Evolutionary conservation across 2,888 invertebrate genomes (phyloP), one percentile per base, ranked within the genome.

Genomic region (Drosophila rubida): DNA sequence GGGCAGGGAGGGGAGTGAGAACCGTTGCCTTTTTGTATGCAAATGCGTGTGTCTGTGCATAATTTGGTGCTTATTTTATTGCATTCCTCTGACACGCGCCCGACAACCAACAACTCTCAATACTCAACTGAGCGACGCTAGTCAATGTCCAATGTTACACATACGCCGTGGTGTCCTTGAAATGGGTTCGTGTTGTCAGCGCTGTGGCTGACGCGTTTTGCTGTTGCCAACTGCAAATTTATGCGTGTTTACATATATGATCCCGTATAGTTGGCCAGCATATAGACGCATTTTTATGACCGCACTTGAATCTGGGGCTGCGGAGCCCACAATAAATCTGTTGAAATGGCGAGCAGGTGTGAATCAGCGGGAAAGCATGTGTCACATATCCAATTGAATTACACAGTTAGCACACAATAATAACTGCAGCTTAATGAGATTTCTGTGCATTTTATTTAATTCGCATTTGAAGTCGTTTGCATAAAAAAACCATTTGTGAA

Each of bases 21-120:
- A 63, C 63, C 51, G 59, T 48, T 51, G 53, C 41, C 68, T 22
- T 49, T 77, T 69, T 78, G 30, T 76, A 76, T 78, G 78, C 46
- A 65, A 78, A 78, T 75, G 69, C 60, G 51, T 66, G 65, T 76
- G 75, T 69, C 74, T 76, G 78, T 55, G 75, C 78, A 76, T 76
- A 76, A 78, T 76, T 66, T 74, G 54, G 13, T 73, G 74, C 55
- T 54, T 69, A 76, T 73, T 76, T 78, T 78, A 76, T 76, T 76
- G 78, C 75, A 76, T 76, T 76, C 78, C 66, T 69, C 78, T 66
- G 62, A 73, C 75, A 78, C 74, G 78, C 75, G 78, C 49, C 50
- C 63, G 19, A n/a, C 25, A 22, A 7, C 55, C 72, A 35, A 6
- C 30, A 14, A 13, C 30, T 4, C 19, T 4, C 5, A 14, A 11